A percentile compares a stretch with the other conserved stretches of the same genome.
phyloP scores from a whole-genome alignment of 53 echinoderm and acorn worm genomes.

The Holothuria leucospilota region DNA sequence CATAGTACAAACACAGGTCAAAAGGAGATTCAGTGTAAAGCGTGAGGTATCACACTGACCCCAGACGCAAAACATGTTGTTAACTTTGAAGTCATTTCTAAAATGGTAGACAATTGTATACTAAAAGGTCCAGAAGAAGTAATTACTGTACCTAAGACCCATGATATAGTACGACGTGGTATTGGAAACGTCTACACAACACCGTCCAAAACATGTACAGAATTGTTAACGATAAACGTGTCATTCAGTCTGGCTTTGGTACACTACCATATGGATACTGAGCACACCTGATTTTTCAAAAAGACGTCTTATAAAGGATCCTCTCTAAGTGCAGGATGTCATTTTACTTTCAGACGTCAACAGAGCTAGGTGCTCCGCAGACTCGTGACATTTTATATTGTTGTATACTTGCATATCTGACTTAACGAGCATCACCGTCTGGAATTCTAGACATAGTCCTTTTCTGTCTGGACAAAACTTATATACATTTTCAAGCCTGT shows the following conservation, averaged over 20 bases:
- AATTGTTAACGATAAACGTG: constrained; percentile 55
- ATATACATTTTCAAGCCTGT: background rate
- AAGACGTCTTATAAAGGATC: too few relatives aligned
- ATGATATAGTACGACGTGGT: background rate
- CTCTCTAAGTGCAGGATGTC: too few relatives aligned
- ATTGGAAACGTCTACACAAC: background rate
- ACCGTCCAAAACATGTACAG: constrained; percentile 15
- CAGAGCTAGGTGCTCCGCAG: too few relatives aligned
- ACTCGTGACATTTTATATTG: too few relatives aligned
- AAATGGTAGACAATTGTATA: constrained; percentile 15
- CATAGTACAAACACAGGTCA: constrained; percentile 21
- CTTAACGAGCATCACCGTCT: too few relatives aligned
- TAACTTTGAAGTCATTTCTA: constrained; percentile 45
- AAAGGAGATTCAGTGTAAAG: constrained; percentile 15
- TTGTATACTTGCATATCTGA: too few relatives aligned
- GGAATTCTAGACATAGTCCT: too few relatives aligned
- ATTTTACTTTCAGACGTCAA: too few relatives aligned
- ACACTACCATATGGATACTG: constrained; percentile 41
- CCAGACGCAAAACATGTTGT: background rate
- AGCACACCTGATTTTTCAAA: background rate
- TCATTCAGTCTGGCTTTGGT: background rate
- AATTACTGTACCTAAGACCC: constrained; percentile 20
- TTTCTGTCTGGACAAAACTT: background rate
- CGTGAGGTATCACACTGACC: constrained; percentile 56
- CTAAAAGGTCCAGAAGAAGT: background rate